These are phyloP conservation scores for Anastrepha obliqua DNA, from an alignment of 1,140 invertebrate species.

Conservation along the genomic window DNA sequence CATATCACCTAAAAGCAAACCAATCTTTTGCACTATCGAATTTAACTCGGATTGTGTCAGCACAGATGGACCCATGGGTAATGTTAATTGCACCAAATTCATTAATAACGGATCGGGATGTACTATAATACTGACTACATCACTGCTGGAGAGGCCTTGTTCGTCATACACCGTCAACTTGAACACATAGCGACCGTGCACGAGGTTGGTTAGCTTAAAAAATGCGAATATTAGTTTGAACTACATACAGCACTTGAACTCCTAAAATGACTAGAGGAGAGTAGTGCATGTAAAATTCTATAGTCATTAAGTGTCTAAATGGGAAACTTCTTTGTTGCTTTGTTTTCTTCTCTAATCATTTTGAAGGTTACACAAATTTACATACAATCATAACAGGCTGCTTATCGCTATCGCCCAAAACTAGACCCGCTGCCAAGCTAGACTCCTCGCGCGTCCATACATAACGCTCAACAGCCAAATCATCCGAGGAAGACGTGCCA, in stretches of 20 bases:
- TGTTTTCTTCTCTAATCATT: neutral
- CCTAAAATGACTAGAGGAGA: no score
- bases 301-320: no score
- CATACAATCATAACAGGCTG: constrained; percentile 85
- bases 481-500: constrained; percentile 90
- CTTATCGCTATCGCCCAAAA: constrained; percentile 84
- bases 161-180: constrained; percentile 91
- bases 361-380: neutral
- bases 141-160: constrained; percentile 86
- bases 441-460: constrained; percentile 87
- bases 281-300: no score
- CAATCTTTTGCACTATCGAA: constrained; percentile 75
- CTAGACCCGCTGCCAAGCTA: constrained; percentile 88
- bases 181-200: constrained; percentile 91
- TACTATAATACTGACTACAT: constrained; percentile 90
- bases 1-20: constrained; percentile 82
- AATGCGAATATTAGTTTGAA: neutral
- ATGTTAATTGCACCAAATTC: constrained; percentile 86
- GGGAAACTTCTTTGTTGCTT: no score
- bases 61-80: constrained; percentile 82
- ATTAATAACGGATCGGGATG: constrained; percentile 85
- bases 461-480: constrained; percentile 90
- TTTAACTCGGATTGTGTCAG: constrained; percentile 73
- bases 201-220: constrained; percentile 85
- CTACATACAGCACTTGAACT: no score